These are phyloP conservation scores for Dryoscopus gambensis DNA, from an alignment of 2,113 vertebrate species.

Conservation along the genomic window DNA sequence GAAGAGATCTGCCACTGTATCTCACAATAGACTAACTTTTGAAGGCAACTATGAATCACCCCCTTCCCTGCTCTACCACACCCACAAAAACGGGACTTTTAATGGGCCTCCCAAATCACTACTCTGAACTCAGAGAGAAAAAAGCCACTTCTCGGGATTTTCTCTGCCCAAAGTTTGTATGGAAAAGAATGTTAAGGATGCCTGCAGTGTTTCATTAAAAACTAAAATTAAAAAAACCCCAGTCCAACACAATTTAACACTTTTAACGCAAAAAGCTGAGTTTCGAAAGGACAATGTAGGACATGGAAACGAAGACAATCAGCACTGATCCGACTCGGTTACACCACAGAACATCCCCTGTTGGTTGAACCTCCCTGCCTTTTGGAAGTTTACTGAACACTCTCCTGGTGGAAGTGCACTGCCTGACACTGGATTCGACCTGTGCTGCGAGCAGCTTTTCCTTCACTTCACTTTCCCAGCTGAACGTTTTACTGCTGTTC, in stretches of 20 bases:
- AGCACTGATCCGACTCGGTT: accelerated
- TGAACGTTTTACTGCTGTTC: accelerated
- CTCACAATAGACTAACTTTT: not conserved
- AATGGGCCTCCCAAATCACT: not conserved
- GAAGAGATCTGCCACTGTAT: not conserved
- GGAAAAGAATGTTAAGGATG: not conserved
- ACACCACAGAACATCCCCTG: not conserved
- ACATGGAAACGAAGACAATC: not conserved
- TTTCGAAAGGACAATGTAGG: not conserved
- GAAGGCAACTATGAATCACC: constrained; percentile 20
- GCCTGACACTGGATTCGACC: accelerated
- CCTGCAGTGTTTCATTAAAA: not conserved
- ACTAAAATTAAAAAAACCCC: accelerated
- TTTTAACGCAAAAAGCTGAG: not conserved
- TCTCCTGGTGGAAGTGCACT: not conserved
- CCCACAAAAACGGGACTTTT: not conserved
- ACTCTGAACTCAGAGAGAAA: not conserved
- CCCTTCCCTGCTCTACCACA: not conserved
- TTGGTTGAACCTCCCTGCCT: not conserved
- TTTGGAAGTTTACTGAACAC: not conserved
- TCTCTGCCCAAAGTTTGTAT: not conserved
- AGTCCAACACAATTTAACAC: not conserved
- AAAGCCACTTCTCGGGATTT: not conserved
- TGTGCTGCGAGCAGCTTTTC: accelerated
- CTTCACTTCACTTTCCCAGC: not conserved